Conservation (phyloP, 37 sponge, comb jelly and placozoan species). For the Trichoplax adhaerens region DNA sequence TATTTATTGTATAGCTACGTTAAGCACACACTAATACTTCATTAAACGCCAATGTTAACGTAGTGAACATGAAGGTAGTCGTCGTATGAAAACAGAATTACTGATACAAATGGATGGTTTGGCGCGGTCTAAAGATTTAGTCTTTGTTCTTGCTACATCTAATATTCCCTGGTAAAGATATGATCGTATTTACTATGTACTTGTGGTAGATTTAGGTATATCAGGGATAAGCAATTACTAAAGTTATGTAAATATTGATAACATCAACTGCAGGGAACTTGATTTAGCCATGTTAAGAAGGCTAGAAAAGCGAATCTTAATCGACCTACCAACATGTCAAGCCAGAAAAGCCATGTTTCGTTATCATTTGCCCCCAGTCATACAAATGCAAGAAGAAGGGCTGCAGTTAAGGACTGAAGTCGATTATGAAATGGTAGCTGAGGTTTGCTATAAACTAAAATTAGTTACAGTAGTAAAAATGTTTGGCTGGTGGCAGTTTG, state of each 20-base stretch:
- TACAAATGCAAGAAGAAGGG: constrained; percentile 22
- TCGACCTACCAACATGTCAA: constrained; percentile 72
- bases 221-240: not conserved
- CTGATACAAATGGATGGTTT: constrained; percentile 98
- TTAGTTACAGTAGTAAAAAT: too few species aligned
- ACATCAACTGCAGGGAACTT: constrained; percentile 50
- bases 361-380: constrained; percentile 59
- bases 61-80: constrained; percentile 88
- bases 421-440: constrained; percentile 67
- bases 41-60: constrained; percentile 2
- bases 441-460: constrained; percentile 11
- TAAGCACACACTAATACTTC: not conserved
- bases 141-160: constrained; percentile 88
- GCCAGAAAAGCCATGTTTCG: constrained; percentile 70
- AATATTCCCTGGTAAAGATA: constrained; percentile 78
- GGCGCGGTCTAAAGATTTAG: constrained; percentile 71
- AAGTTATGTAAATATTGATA: not conserved
- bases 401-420: constrained; percentile 40
- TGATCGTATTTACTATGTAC: too few species aligned
- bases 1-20: not conserved
- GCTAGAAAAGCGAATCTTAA: constrained; percentile 92
- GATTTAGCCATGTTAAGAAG: constrained; percentile 92
- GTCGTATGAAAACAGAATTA: constrained; percentile 94
- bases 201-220: too few species aligned
- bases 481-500: too few species aligned